A percentile compares a stretch with the other conserved stretches of the same genome.
phyloP scores from a whole-genome alignment of 2,888 invertebrate species.

The Tuta absoluta region DNA sequence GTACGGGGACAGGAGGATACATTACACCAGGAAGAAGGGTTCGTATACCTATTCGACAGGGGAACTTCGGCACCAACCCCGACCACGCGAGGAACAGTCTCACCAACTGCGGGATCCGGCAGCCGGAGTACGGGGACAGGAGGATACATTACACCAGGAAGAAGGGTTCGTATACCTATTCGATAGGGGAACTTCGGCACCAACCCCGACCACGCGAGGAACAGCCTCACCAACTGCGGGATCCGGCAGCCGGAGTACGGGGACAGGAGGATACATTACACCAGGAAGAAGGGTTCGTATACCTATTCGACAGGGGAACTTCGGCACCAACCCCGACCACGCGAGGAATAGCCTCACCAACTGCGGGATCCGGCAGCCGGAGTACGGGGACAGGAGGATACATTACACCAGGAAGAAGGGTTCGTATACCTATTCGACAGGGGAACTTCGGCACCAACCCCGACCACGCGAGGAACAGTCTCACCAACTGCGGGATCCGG shows the following conservation, averaged over 20 bases:
- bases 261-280: constrained; percentile 94
- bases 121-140: constrained; percentile 96
- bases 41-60: constrained; percentile 85
- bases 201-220: constrained; percentile 99
- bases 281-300: constrained; percentile 90
- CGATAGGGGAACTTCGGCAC: constrained; percentile 98
- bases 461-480: constrained; percentile 98
- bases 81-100: constrained; percentile 99
- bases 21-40: constrained; percentile 96
- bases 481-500: constrained; percentile 98
- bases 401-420: constrained; percentile 97
- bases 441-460: constrained; percentile 98
- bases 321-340: constrained; percentile 99
- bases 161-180: constrained; percentile 86
- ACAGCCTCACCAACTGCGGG: constrained; percentile 98
- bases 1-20: constrained; percentile 95
- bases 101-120: constrained; percentile 98
- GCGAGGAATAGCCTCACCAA: constrained; percentile 99
- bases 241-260: constrained; percentile 98
- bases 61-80: constrained; percentile 99
- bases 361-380: constrained; percentile 97
- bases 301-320: constrained; percentile 93
- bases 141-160: constrained; percentile 97
- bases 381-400: constrained; percentile 95
- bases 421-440: constrained; percentile 86